phyloP scores from a whole-genome alignment of 1,140 invertebrate species.

The Heliconius melpomene region DNA sequence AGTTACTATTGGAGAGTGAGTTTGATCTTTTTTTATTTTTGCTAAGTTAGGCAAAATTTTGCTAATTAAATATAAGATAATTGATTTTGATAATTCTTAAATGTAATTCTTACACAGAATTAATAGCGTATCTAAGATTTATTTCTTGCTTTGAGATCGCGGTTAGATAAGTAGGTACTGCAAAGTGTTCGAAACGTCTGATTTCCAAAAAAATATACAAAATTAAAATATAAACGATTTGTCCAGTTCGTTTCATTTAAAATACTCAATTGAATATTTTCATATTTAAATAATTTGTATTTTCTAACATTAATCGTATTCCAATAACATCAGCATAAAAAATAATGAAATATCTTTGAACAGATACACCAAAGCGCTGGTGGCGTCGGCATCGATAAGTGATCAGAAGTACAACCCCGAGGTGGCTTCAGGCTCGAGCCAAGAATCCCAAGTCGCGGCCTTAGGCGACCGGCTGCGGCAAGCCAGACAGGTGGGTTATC shows the following conservation, averaged over 20 bases:
- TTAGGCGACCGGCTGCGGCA: constrained; percentile 71
- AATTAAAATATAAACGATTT: too few relatives aligned
- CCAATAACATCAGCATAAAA: too few relatives aligned
- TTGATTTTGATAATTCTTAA: not conserved
- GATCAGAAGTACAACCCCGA: constrained; percentile 79
- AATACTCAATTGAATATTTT: too few relatives aligned
- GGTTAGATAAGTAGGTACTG: too few relatives aligned
- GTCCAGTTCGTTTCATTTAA: too few relatives aligned
- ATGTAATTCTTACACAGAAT: too few relatives aligned
- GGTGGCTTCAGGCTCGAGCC: constrained; percentile 48
- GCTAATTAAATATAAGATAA: not conserved
- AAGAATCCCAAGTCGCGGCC: constrained; percentile 61
- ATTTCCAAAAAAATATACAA: too few relatives aligned
- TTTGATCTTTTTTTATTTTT: not conserved
- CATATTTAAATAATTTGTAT: too few relatives aligned
- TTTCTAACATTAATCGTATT: too few relatives aligned
- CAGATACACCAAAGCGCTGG: constrained; percentile 76
- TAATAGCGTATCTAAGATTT: too few relatives aligned
- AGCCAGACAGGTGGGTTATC: constrained; percentile 67
- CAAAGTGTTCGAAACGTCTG: too few relatives aligned
- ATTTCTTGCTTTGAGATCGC: too few relatives aligned
- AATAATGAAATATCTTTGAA: constrained; percentile 20
- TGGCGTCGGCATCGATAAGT: constrained; percentile 65
- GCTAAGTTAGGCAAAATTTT: not conserved
- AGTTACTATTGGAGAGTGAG: constrained; percentile 88